Evolutionary conservation across 53 echinoderm and acorn worm genomes (phyloP).

Genomic region (Antedon mediterranea): DNA sequence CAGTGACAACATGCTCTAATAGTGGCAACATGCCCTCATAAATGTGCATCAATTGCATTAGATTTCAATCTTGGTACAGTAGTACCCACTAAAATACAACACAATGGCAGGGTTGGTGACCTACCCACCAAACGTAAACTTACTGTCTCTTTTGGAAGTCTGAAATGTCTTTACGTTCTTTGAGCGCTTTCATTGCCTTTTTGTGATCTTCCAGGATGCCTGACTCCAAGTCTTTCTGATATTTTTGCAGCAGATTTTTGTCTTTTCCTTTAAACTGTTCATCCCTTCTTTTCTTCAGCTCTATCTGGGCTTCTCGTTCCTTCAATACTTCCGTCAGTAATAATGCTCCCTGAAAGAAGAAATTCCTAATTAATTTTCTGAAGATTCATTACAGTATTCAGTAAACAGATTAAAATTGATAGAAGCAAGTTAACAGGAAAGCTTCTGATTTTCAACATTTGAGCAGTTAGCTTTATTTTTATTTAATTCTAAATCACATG

Average conservation of each 20-base stretch:
- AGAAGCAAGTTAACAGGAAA: no score
- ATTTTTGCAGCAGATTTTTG: constrained; percentile 39
- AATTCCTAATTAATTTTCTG: not conserved
- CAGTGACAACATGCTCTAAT: no score
- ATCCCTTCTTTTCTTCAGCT: constrained; percentile 56
- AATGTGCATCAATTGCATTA: no score
- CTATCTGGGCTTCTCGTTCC: constrained; percentile 84
- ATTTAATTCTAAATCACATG: no score
- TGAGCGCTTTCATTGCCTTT: constrained; percentile 58
- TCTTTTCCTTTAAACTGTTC: constrained; percentile 51
- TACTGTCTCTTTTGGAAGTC: constrained; percentile 85
- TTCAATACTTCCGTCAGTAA: constrained; percentile 91
- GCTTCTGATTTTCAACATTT: no score
- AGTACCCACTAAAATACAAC: no score
- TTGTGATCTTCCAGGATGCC: constrained; percentile 79
- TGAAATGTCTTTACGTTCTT: constrained; percentile 40
- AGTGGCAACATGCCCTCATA: no score
- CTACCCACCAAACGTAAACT: constrained; percentile 34
- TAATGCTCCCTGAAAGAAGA: constrained; percentile 52
- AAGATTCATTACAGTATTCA: no score
- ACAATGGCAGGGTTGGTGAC: not conserved
- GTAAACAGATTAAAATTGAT: no score
- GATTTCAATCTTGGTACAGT: no score
- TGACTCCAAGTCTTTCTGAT: constrained; percentile 68
- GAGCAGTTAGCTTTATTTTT: no score